A percentile compares a stretch with the other conserved stretches of the same genome.
phyloP scores from a whole-genome alignment of 1,140 invertebrate species.

The Melipona quadrifasciata region DNA sequence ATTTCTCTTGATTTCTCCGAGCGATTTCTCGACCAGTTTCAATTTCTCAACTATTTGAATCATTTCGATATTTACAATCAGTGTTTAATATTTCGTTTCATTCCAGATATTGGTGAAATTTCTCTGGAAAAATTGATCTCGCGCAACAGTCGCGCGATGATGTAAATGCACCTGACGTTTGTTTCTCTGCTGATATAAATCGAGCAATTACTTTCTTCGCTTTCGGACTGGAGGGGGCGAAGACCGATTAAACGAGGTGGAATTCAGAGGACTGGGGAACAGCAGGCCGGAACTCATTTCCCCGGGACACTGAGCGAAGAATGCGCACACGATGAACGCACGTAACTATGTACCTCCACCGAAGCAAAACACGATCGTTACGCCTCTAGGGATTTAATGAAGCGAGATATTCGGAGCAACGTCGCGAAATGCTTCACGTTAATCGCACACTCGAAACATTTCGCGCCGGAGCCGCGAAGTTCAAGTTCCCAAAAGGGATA shows the following conservation, averaged over 20 bases:
- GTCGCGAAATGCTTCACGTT: not conserved
- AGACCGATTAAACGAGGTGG: not conserved
- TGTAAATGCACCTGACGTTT: not conserved
- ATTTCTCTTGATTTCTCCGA: too few relatives aligned
- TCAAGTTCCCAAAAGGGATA: not conserved
- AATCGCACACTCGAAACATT: not conserved
- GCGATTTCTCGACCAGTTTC: too few relatives aligned
- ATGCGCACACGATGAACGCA: constrained; percentile 24
- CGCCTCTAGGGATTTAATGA: constrained; percentile 53
- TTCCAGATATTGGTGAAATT: not conserved
- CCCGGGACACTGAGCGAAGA: constrained; percentile 32
- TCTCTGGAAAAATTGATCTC: rapidly evolving
- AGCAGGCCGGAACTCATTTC: not conserved
- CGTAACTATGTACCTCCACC: constrained; percentile 14
- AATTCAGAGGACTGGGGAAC: not conserved
- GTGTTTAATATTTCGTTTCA: not conserved
- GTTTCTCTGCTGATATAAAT: not conserved
- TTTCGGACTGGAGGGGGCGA: too few relatives aligned
- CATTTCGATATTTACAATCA: too few relatives aligned
- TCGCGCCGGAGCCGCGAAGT: not conserved
- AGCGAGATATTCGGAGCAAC: constrained; percentile 16
- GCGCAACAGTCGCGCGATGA: not conserved
- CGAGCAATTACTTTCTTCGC: constrained; percentile 11
- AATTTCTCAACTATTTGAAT: too few relatives aligned
- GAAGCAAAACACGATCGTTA: constrained; percentile 44